Base-by-base conservation (phyloP, 2,113 vertebrate genomes). In the Siniperca chuatsi region DNA sequence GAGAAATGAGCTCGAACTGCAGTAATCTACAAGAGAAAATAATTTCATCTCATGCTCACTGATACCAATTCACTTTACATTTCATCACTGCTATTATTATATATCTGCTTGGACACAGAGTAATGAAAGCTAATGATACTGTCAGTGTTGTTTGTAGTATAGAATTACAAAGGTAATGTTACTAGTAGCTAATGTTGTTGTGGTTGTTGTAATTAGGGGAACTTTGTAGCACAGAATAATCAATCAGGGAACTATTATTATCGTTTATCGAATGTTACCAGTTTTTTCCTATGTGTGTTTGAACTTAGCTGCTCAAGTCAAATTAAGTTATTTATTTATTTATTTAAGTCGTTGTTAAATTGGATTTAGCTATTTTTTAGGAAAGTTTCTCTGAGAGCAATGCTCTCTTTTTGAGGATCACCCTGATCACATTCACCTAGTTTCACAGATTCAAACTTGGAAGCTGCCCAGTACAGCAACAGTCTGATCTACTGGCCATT, bases 371-470 rank as follows among this genome's bases (percentile, higher is more conserved):
- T 68, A 25, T 46, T 70, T 20, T 67, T 67, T 23, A 6, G 25
- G 4, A 29, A 68, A 2, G 48, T 52, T 70, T 35, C 2, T 33
- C 8, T 40, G 4, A 12, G 5, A n/a, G n/a, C 21, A n/a, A 1
- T 21, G 44, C 3, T 55, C 2, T 35, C 15, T 65, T 58, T 81
- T 12, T 18, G 8, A 20, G 11, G 23, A 42, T 4, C 13, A 52
- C 6, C 23, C 57, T 42, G 2, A 55, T 64, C 40, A 48, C n/a
- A 40, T 48, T 75, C 4, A 20, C 25, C 16, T 11, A 37, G 23
- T 58, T 75, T 70, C 48, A 74, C 62, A 69, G 4, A 23, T 23
- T 12, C 5, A 80, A 37, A 66, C n/a, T 50, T 75, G 57, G 29
- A 52, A 42, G 40, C 46, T 29, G 42, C 25, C 71, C 58, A 20